Evolutionary conservation across 2,888 invertebrate species (phyloP), one percentile per base, ranked within the genome.

Genomic region (Aphodius granarius): DNA sequence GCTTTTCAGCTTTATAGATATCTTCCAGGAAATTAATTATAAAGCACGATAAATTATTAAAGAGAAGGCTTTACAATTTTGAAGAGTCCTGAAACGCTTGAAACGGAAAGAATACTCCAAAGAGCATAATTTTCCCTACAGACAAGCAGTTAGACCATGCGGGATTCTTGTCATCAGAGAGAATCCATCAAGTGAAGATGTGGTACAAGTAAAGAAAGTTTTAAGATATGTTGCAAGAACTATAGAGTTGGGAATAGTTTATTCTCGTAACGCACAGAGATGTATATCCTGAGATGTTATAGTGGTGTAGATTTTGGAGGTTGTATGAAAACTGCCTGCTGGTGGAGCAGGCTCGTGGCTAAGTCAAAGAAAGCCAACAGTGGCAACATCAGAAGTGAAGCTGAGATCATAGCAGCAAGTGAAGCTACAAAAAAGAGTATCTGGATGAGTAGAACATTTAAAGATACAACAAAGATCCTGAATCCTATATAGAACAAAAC

Each of bases 351-450:
- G 83, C 63, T 80, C 81, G 1, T 83, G 83, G 82, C 66, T 79
- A 20, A 80, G 78, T 65, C 76, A 79, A 70, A 66, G 76, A 76
- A 79, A 22, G 83, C 19, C 83, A 62, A 77, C 70, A 18, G 83
- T 84, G 80, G 81, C 83, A 16, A 65, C 63, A 17, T 82, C 83
- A 17, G 72, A 18, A 76, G 80, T 21, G 81, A 83, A 78, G 83
- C 84, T 75, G n/a, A 84, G 65, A 80, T 83, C 9, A 78, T 84
- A 64, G 83, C 84, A 74, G 83, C 82, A 43, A 82, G 78, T 75
- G 81, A 84, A 76, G 81, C 79, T 63, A 77, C 78, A 0, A 84
- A 84, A 77, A 82, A 83, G 77, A 73, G 79, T 20, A 82, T 84
- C 3, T 72, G 63, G 72, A 19, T 72, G 18, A 16, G 18, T 15